phyloP scores from a whole-genome alignment of 1,140 invertebrate species.

The Diplogasteroides magnus region DNA sequence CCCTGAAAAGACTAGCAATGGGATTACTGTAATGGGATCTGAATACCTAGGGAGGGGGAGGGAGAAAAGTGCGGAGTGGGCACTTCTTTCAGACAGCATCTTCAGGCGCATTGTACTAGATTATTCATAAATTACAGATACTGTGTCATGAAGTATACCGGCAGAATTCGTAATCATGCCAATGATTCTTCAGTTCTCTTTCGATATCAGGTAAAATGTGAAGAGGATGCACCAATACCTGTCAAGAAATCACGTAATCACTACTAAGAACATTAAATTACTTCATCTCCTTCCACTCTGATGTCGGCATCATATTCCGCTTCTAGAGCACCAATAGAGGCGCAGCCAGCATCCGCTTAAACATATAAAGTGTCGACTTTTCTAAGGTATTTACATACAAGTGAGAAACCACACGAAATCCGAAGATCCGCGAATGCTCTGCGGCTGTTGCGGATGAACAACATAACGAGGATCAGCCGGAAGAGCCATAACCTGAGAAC shows the following conservation, averaged over 20 bases:
- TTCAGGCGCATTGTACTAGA: neutral
- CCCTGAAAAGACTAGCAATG: too few species aligned
- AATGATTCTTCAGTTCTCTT: neutral
- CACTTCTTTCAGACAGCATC: neutral
- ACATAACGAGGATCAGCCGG: too few species aligned
- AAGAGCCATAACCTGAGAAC: too few species aligned
- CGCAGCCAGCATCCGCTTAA: neutral
- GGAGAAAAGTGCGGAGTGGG: too few species aligned
- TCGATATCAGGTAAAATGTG: neutral
- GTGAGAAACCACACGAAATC: too few species aligned
- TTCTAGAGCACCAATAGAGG: neutral
- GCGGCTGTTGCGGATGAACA: too few species aligned
- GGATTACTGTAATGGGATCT: neutral
- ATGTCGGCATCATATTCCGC: neutral
- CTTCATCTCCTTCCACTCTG: neutral
- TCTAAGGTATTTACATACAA: too few species aligned
- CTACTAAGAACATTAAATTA: neutral
- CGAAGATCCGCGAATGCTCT: too few species aligned
- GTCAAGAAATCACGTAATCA: neutral
- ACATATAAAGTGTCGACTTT: too few species aligned
- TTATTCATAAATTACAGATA: neutral
- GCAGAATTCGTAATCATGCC: neutral
- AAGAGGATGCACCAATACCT: neutral
- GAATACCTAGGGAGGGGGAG: neutral
- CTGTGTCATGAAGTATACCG: neutral